phyloP scores from a whole-genome alignment of 2,113 vertebrate genomes.

The Menidia beryllina region DNA sequence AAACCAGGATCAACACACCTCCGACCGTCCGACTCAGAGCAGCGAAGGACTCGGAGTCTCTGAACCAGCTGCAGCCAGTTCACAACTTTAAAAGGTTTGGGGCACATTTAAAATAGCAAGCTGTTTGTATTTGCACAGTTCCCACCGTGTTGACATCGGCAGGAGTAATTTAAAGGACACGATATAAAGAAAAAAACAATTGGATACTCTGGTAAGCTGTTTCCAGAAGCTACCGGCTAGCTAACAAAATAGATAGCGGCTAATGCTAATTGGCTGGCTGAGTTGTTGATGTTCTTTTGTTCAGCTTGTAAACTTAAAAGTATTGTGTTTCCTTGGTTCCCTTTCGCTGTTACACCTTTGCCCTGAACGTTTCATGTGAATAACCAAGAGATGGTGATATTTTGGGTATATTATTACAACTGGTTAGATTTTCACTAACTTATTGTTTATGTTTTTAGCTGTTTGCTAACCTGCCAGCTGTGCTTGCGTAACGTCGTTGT shows the following conservation, averaged over 20 bases:
- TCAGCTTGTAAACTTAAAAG: slow-evolving; percentile 12
- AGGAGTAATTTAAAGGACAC: background rate
- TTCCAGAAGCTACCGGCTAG: slow-evolving; percentile 47
- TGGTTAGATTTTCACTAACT: background rate
- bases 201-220: slow-evolving; percentile 61
- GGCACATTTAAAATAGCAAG: background rate
- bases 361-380: background rate
- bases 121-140: background rate
- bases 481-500: slow-evolving; percentile 43
- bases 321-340: background rate
- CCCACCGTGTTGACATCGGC: background rate
- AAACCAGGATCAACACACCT: slow-evolving; percentile 59
- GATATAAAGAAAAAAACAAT: background rate
- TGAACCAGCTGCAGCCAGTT: slow-evolving; percentile 17
- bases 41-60: slow-evolving; percentile 23
- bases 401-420: background rate
- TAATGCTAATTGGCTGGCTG: slow-evolving; percentile 55
- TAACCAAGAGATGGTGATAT: background rate
- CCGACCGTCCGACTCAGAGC: slow-evolving; percentile 24
- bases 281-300: slow-evolving; percentile 65
- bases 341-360: accelerated
- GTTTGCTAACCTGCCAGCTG: slow-evolving; percentile 48
- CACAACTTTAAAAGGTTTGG: background rate
- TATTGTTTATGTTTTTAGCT: slow-evolving; percentile 65
- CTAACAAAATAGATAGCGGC: slow-evolving; percentile 45